Percentiles rank a stretch among this genome's conserved stretches.
These are phyloP conservation scores for Setipinna tenuifilis DNA, from an alignment of 2,797 vertebrate species.

Conservation along the genomic window DNA sequence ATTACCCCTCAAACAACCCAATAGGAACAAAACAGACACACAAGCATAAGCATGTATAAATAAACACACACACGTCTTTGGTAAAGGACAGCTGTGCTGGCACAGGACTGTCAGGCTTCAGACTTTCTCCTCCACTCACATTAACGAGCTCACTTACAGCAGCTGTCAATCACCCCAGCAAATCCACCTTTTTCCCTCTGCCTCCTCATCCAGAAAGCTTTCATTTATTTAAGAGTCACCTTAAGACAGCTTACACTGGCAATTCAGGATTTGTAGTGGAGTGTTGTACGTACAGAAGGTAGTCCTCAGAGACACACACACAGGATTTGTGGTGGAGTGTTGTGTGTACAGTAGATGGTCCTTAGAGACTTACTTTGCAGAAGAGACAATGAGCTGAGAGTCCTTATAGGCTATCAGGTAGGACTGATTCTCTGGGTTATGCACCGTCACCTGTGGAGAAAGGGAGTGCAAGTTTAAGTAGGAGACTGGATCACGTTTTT, in stretches of 20 bases:
- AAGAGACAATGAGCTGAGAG: conserved; percentile 93
- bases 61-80: neutral
- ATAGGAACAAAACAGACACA: neutral
- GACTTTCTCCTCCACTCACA: neutral
- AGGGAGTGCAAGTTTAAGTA: neutral
- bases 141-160: neutral
- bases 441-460: conserved; percentile 85
- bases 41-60: neutral
- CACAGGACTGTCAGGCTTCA: neutral
- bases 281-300: neutral
- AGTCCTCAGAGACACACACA: neutral
- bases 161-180: neutral
- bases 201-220: neutral
- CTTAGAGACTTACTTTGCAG: conserved; percentile 86
- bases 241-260: neutral
- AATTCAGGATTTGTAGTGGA: neutral
- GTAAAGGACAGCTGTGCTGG: neutral
- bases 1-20: neutral
- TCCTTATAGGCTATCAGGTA: conserved; percentile 98
- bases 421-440: conserved; percentile 96
- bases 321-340: neutral
- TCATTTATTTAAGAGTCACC: neutral
- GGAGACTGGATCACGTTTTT: no score
- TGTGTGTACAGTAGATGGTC: neutral
- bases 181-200: neutral